Percentiles rank a stretch among this genome's conserved stretches.
phyloP scores from a whole-genome alignment of 2,888 invertebrate genomes.

The Leptinotarsa tumamoca region DNA sequence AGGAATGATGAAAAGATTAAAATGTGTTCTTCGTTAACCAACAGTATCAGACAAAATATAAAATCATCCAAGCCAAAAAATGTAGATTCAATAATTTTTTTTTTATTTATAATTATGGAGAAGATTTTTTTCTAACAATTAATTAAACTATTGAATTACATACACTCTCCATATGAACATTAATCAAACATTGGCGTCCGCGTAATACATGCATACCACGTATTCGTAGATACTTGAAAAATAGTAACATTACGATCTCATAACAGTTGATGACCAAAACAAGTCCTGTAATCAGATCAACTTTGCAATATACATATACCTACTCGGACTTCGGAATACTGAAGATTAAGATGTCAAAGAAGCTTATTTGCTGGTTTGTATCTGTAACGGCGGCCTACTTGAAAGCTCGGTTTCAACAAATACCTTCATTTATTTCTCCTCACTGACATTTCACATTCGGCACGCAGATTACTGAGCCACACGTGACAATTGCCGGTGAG shows the following conservation, averaged over 20 bases:
- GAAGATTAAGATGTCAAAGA: constrained; percentile 57
- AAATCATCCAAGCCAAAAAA: too few species aligned
- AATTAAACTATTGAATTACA: too few species aligned
- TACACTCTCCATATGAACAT: too few species aligned
- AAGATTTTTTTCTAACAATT: too few species aligned
- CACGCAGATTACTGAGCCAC: constrained; percentile 64
- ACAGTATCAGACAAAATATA: too few species aligned
- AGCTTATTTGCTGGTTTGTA: constrained; percentile 50
- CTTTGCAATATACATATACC: constrained; percentile 33
- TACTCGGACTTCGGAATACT: constrained; percentile 29
- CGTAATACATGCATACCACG: too few species aligned
- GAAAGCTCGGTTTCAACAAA: constrained; percentile 57
- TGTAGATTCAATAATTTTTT: too few species aligned
- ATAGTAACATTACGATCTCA: constrained; percentile 13
- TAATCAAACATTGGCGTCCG: too few species aligned
- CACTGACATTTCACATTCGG: constrained; percentile 67
- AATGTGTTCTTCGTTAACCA: too few species aligned
- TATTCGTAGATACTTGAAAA: too few species aligned
- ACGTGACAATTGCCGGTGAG: constrained; percentile 60
- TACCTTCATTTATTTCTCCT: constrained; percentile 67
- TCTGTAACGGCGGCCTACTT: constrained; percentile 47
- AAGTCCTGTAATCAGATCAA: constrained; percentile 49
- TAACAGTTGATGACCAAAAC: constrained; percentile 41
- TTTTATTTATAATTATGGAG: too few species aligned
- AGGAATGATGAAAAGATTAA: too few species aligned